Evolutionary conservation across 1,140 invertebrate genomes (phyloP).

Genomic region (Drosophila kepulauana): DNA sequence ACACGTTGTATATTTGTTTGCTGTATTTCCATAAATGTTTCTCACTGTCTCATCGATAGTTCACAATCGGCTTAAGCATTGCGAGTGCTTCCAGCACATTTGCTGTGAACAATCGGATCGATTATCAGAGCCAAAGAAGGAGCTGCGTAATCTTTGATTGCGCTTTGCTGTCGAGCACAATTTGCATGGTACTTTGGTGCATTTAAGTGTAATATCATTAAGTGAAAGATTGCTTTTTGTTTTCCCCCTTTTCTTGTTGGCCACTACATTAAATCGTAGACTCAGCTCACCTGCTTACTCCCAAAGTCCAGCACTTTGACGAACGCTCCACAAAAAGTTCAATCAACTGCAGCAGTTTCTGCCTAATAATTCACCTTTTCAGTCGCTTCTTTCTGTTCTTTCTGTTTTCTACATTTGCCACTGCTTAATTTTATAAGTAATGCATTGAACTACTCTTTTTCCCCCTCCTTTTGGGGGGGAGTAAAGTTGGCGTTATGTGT

Average conservation of each 20-base stretch:
- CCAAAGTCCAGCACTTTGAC: not conserved
- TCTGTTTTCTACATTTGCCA: slow-evolving; percentile 55
- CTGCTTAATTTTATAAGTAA: slow-evolving; percentile 78
- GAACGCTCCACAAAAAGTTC: slow-evolving; percentile 56
- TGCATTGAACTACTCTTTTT: slow-evolving; percentile 53
- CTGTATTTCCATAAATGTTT: too few relatives aligned
- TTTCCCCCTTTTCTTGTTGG: not conserved
- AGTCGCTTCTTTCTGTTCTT: slow-evolving; percentile 10
- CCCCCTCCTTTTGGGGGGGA: not conserved
- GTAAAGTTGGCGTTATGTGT: not conserved
- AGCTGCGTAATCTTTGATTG: slow-evolving; percentile 27
- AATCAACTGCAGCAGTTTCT: slow-evolving; percentile 48
- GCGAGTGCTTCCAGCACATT: slow-evolving; percentile 34
- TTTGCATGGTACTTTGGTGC: slow-evolving; percentile 17
- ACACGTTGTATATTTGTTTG: too few relatives aligned
- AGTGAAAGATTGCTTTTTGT: slow-evolving; percentile 63
- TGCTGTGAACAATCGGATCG: slow-evolving; percentile 38
- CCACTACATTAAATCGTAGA: slow-evolving; percentile 25
- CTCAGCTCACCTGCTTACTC: not conserved
- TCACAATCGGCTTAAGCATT: not conserved
- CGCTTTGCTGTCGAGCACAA: slow-evolving; percentile 7
- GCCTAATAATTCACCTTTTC: slow-evolving; percentile 73
- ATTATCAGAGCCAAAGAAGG: slow-evolving; percentile 15
- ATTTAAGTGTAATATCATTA: slow-evolving; percentile 26
- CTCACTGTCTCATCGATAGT: not conserved